Conservation (phyloP, 2,113 vertebrate genomes). For the Tachycineta bicolor region DNA sequence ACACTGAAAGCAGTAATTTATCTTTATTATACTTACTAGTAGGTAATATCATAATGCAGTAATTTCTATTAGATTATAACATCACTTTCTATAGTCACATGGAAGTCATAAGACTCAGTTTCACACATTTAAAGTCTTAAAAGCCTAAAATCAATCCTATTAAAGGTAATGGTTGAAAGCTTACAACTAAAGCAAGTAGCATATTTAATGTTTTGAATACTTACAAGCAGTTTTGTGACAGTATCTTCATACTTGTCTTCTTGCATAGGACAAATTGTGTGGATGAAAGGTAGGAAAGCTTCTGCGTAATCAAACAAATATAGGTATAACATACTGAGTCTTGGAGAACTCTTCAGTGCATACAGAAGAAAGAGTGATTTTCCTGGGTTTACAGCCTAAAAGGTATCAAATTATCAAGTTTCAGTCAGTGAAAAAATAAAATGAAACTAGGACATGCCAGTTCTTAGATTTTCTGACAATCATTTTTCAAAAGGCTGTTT, state of each 20-base stretch:
- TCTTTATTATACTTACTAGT: neutral
- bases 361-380: constrained; percentile 92
- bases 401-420: neutral
- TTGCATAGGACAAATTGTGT: constrained; percentile 85
- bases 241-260: constrained; percentile 62
- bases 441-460: neutral
- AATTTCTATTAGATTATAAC: neutral
- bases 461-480: neutral
- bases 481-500: neutral
- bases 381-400: constrained; percentile 86
- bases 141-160: neutral
- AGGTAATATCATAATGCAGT: neutral
- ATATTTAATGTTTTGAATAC: neutral
- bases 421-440: neutral
- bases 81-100: neutral
- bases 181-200: neutral
- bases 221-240: constrained; percentile 79
- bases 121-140: neutral
- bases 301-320: constrained; percentile 92
- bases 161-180: neutral
- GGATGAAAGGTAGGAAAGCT: constrained; percentile 92
- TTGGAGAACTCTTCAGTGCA: constrained; percentile 89
- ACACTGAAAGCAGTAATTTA: neutral
- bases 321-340: constrained; percentile 90
- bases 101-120: neutral